phyloP scores from a whole-genome alignment of 2,113 vertebrate genomes.

The Ameiurus melas region DNA sequence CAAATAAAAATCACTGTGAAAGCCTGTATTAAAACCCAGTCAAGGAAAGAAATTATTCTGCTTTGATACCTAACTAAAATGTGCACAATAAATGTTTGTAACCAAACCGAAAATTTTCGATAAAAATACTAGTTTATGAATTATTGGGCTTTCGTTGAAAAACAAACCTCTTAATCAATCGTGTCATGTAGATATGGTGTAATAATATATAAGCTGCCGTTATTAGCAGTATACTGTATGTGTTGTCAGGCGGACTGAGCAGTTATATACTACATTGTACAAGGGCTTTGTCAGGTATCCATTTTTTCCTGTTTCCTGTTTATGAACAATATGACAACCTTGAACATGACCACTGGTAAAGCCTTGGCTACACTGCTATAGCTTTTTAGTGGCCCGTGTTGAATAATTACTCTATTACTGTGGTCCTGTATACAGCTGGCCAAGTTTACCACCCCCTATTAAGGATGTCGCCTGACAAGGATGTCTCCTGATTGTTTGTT shows the following conservation, averaged over 20 bases:
- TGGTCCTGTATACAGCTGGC: constrained; percentile 57
- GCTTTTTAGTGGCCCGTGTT: constrained; percentile 67
- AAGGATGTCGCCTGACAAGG: constrained; percentile 38
- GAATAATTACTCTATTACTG: constrained; percentile 75
- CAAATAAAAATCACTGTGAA: not conserved
- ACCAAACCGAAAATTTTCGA: not conserved
- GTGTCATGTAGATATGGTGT: not conserved
- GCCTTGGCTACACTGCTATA: constrained; percentile 68
- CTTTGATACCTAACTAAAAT: not conserved
- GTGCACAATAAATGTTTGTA: not conserved
- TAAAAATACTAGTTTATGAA: not conserved
- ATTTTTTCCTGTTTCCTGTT: constrained; percentile 52
- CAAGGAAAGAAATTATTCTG: not conserved
- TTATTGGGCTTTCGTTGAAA: not conserved
- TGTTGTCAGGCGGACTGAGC: not conserved
- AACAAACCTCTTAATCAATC: not conserved
- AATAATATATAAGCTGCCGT: not conserved
- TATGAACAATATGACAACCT: constrained; percentile 58
- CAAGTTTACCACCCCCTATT: constrained; percentile 34
- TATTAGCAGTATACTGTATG: not conserved
- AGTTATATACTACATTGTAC: not conserved
- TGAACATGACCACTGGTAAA: constrained; percentile 60
- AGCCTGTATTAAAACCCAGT: not conserved
- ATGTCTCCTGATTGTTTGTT: constrained; percentile 63
- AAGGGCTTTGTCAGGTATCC: not conserved